These are phyloP conservation scores for Cichladusa arquata DNA, from an alignment of 2,113 vertebrate genomes.

Conservation along the genomic window DNA sequence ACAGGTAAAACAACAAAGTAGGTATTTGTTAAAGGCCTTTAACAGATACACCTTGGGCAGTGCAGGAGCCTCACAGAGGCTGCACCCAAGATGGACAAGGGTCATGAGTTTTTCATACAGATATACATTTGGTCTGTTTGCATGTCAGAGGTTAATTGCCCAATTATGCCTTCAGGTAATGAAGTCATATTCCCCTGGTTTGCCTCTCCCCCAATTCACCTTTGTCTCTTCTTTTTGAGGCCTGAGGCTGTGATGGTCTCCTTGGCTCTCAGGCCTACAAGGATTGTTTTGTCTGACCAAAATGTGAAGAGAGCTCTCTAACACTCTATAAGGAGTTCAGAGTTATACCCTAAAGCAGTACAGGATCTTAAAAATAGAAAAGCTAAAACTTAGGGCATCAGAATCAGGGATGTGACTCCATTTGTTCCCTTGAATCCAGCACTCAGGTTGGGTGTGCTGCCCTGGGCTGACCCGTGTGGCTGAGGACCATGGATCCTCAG, in stretches of 20 bases:
- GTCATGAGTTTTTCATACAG: neutral
- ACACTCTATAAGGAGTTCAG: neutral
- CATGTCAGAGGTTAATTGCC: neutral
- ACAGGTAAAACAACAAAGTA: neutral
- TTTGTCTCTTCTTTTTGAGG: neutral
- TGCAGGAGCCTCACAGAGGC: neutral
- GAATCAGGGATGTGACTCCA: rapidly evolving
- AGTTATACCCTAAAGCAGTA: too few relatives aligned
- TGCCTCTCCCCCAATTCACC: too few relatives aligned
- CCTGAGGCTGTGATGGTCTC: neutral
- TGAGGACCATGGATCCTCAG: neutral
- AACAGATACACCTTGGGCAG: neutral
- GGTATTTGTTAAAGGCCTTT: neutral
- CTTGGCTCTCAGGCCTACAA: neutral
- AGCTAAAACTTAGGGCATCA: too few relatives aligned
- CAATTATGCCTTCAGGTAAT: too few relatives aligned
- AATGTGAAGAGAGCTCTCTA: neutral
- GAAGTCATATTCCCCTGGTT: neutral
- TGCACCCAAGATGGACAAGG: too few relatives aligned
- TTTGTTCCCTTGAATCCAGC: neutral
- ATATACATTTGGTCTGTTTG: neutral
- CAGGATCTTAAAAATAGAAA: neutral
- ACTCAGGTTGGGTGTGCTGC: neutral
- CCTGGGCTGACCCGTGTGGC: neutral
- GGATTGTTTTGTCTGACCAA: neutral